These are phyloP conservation scores for Galbula dea DNA, from an alignment of 2,113 vertebrate species.

Conservation along the genomic window DNA sequence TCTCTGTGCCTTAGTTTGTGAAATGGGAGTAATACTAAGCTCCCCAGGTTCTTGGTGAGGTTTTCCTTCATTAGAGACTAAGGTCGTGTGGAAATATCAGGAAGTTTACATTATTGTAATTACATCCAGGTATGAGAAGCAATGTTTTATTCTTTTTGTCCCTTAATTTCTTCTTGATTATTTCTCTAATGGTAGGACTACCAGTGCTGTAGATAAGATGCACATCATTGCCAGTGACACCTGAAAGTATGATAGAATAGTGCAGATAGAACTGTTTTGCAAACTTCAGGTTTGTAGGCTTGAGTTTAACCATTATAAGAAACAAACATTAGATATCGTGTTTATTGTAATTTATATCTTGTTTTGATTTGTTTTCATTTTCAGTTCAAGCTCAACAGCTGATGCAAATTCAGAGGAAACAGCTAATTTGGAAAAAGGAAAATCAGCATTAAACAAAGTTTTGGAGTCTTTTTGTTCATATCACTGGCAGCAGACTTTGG, in stretches of 20 bases:
- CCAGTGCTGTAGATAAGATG: not conserved
- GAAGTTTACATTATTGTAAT: not conserved
- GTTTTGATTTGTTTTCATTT: conserved; percentile 83
- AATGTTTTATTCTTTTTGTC: not conserved
- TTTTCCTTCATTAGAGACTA: not conserved
- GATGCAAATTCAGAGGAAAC: conserved; percentile 82
- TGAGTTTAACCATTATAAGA: conserved; percentile 65
- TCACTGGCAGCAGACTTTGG: conserved; percentile 82
- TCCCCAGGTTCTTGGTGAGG: not conserved
- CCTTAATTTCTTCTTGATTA: not conserved
- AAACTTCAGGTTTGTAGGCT: not conserved
- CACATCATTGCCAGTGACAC: not conserved
- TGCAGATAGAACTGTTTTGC: not conserved
- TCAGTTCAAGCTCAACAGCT: conserved; percentile 81
- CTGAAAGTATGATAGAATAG: not conserved
- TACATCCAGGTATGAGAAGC: not conserved
- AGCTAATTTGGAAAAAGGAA: conserved; percentile 78
- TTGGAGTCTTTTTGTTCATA: conserved; percentile 82
- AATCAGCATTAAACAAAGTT: conserved; percentile 82
- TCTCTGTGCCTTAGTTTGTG: not conserved
- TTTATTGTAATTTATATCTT: conserved; percentile 82
- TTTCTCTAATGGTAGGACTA: not conserved
- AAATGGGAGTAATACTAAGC: not conserved
- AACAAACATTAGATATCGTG: conserved; percentile 56
- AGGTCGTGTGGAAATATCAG: not conserved